Evolutionary conservation across 2,113 vertebrate genomes (phyloP), one percentile per base, ranked within the genome.

Genomic region (Emberiza fucata): DNA sequence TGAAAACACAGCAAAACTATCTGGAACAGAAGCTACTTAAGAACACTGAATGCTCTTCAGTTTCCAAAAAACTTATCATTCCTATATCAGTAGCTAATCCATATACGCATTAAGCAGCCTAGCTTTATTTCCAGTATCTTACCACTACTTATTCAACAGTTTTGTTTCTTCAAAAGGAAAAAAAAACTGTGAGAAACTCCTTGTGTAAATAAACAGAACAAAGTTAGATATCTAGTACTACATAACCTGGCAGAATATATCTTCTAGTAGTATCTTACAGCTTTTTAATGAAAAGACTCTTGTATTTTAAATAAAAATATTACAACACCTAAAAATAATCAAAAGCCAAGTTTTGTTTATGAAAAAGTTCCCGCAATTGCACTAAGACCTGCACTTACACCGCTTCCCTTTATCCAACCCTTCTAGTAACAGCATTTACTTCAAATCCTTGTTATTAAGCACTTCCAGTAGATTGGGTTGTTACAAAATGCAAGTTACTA

Each of bases 131-230:
- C 8, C 17, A 88, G 7, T 50, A 79, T 2, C 1, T 56, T 83
- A 42, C 31, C 68, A 35, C 15, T 63, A 59, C 17, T 71, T 59
- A 45, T 15, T 69, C 40, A 29, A 66, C 10, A 88, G 44, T 54
- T 88, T 86, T 94, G 77, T 90, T 97, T 84, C 44, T 68, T 79
- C 60, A 66, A 56, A 80, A 81, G 66, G 71, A 59, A 79, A 59
- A 3, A 3, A 35, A 81, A 27, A 5, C 39, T 82, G 54, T 51
- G 21, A 95, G 61, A 93, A 88, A 65, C 51, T 84, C 15, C 29
- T 33, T 25, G 29, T 42, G 33, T n/a, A 79, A 78, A 72, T 27
- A 66, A 80, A 76, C 61, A 84, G 61, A 91, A 70, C 31, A 37
- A 8, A 51, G 9, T 8, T 45, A 44, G 21, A 63, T 79, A 56